Evolutionary conservation across 2,888 invertebrate genomes (phyloP), one percentile per base, ranked within the genome.

Genomic region (Scaptomyza polygonia): DNA sequence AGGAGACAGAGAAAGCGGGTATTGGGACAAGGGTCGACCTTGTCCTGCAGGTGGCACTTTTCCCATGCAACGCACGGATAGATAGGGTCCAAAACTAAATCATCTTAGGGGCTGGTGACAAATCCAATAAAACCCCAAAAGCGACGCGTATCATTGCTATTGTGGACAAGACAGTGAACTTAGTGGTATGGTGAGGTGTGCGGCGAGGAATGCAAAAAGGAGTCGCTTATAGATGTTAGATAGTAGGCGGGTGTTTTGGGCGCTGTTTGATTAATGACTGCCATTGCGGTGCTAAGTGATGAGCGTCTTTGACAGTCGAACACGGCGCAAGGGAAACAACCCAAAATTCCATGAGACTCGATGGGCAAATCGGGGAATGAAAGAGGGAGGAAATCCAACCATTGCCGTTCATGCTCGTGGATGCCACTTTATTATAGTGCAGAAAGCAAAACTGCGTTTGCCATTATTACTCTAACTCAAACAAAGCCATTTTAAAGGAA

Each of bases 101-200:
- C 45, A 21, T 48, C 18, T 32, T 30, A n/a, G 36, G 14, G 8
- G 51, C 49, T 65, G 76, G 67, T 87, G 81, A 85, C 79, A 82
- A 82, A 87, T 82, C 88, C 81, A 85, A 85, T 81, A 85, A 85
- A 70, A 85, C 64, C 63, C 71, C 52, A 67, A 74, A 65, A 67
- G 66, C 64, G 82, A 77, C 66, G 81, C 67, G 55, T 67, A 59
- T 68, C 67, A 67, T 79, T 75, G 79, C 61, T 49, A 42, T 59
- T 36, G 47, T 49, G 56, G 49, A 36, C 45, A 40, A 42, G 21
- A 29, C 16, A 18, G 7, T 4, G 25, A 8, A 9, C 8, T 3
- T 32, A n/a, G 32, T 12, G 43, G 11, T 18, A 34, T 2, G 11
- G 6, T 3, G 25, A 25, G 25, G 4, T 0, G 21, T 18, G 11